A percentile compares a stretch with the other conserved stretches of the same genome.
Conservation (phyloP, 2,888 invertebrate genomes). For the Blera fallax region DNA sequence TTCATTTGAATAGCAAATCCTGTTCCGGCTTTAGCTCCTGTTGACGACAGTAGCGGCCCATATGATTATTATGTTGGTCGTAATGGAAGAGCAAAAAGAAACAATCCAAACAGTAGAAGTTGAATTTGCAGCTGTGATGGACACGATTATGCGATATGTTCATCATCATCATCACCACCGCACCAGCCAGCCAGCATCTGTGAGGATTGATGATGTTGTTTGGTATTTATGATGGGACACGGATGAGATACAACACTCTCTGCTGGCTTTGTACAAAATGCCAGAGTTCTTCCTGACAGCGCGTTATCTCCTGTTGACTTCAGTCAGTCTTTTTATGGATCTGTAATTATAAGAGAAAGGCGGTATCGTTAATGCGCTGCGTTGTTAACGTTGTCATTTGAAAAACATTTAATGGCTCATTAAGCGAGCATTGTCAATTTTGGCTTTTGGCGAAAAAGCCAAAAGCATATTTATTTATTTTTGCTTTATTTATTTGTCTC, state of each 20-base stretch:
- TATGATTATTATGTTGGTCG: slow-evolving; percentile 48
- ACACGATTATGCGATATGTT: slow-evolving; percentile 67
- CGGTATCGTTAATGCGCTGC: slow-evolving; percentile 51
- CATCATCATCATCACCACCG: slow-evolving; percentile 46
- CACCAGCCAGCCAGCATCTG: slow-evolving; percentile 35
- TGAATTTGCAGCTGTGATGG: slow-evolving; percentile 61
- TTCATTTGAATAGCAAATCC: slow-evolving; percentile 70
- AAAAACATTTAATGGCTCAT: slow-evolving; percentile 59
- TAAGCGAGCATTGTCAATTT: slow-evolving; percentile 52
- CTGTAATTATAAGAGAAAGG: slow-evolving; percentile 65
- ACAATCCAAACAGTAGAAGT: slow-evolving; percentile 39
- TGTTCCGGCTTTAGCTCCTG: slow-evolving; percentile 51
- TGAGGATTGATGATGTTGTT: slow-evolving; percentile 46
- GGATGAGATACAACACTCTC: no score
- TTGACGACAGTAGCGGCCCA: slow-evolving; percentile 46
- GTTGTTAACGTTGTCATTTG: slow-evolving; percentile 55
- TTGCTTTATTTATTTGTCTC: not conserved
- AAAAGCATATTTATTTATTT: slow-evolving; percentile 27
- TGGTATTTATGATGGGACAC: slow-evolving; percentile 38
- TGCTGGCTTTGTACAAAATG: no score
- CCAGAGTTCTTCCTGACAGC: not conserved
- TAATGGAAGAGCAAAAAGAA: slow-evolving; percentile 57
- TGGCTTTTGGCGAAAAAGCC: slow-evolving; percentile 21
- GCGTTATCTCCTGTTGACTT: slow-evolving; percentile 38
- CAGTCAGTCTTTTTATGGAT: slow-evolving; percentile 48